phyloP scores from a whole-genome alignment of 2,113 vertebrate species.

The Pachypanchax playfairii region DNA sequence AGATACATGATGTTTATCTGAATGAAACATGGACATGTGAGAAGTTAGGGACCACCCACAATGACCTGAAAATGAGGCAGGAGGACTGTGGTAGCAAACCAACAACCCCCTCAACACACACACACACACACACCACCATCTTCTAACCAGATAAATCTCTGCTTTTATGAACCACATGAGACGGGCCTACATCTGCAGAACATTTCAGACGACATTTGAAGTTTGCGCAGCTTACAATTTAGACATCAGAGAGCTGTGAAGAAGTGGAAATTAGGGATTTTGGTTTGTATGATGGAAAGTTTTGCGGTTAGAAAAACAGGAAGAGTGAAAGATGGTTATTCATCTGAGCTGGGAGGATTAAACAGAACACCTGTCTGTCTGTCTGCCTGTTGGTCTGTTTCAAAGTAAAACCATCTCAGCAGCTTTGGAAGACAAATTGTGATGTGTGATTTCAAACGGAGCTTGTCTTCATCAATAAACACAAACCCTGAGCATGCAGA shows the following conservation, averaged over 20 bases:
- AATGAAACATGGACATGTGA: slow-evolving; percentile 51
- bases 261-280: slow-evolving; percentile 77
- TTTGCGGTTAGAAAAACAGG: slow-evolving; percentile 61
- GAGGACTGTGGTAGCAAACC: slow-evolving; percentile 51
- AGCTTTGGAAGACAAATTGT: slow-evolving; percentile 14
- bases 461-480: slow-evolving; percentile 19
- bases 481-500: slow-evolving; percentile 13
- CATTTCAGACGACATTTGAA: slow-evolving; percentile 66
- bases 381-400: slow-evolving; percentile 5
- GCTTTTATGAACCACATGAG: slow-evolving; percentile 76
- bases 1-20: slow-evolving; percentile 54
- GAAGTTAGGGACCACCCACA: slow-evolving; percentile 73
- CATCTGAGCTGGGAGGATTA: slow-evolving; percentile 46
- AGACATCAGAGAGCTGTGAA: slow-evolving; percentile 71
- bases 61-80: slow-evolving; percentile 39
- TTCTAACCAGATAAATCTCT: slow-evolving; percentile 71
- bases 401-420: neutral
- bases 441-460: slow-evolving; percentile 20
- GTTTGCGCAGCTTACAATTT: slow-evolving; percentile 52
- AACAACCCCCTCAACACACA: slow-evolving; percentile 35
- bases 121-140: too few species aligned
- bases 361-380: slow-evolving; percentile 62
- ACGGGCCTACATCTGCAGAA: slow-evolving; percentile 77
- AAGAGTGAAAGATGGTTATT: slow-evolving; percentile 59
- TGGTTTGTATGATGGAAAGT: slow-evolving; percentile 70